A percentile compares a stretch with the other conserved stretches of the same genome.
Evolutionary conservation across 2,888 invertebrate species (phyloP).

Genomic region (Scaptomyza reducta): DNA sequence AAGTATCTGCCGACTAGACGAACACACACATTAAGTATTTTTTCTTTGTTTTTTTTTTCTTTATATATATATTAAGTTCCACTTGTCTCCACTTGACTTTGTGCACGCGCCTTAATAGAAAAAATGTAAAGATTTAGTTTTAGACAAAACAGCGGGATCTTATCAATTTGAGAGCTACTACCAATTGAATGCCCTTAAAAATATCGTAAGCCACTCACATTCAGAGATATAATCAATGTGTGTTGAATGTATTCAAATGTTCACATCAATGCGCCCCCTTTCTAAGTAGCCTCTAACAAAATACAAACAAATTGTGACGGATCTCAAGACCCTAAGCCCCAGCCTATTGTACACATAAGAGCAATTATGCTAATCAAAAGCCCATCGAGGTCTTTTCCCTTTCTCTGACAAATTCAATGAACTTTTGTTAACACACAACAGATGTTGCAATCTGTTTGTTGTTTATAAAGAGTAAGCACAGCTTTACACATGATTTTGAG

Average conservation of each 20-base stretch:
- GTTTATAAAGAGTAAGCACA: constrained; percentile 4
- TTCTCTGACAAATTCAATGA: constrained; percentile 62
- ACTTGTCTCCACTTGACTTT: constrained; percentile 51
- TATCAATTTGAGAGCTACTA: constrained; percentile 12
- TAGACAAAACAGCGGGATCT: constrained; percentile 20
- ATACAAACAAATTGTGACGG: constrained; percentile 1
- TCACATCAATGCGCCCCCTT: constrained; percentile 34
- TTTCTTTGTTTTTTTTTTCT: constrained; percentile 21
- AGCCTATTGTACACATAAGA: constrained; percentile 55
- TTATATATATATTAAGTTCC: constrained; percentile 9
- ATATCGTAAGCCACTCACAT: neutral
- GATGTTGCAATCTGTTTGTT: constrained; percentile 28
- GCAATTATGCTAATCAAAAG: constrained; percentile 72
- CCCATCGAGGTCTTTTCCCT: constrained; percentile 57
- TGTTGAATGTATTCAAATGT: constrained; percentile 6
- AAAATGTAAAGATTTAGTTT: constrained; percentile 14
- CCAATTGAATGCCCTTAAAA: neutral
- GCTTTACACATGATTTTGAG: constrained; percentile 41
- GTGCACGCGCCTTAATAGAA: constrained; percentile 8
- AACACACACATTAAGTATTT: constrained; percentile 1
- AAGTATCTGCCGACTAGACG: constrained; percentile 1
- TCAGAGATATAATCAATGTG: constrained; percentile 5
- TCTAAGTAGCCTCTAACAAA: constrained; percentile 32
- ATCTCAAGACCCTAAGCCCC: constrained; percentile 25
- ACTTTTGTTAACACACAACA: constrained; percentile 32